Conservation (phyloP, 1,140 invertebrate species). For the Cherax destructor region DNA sequence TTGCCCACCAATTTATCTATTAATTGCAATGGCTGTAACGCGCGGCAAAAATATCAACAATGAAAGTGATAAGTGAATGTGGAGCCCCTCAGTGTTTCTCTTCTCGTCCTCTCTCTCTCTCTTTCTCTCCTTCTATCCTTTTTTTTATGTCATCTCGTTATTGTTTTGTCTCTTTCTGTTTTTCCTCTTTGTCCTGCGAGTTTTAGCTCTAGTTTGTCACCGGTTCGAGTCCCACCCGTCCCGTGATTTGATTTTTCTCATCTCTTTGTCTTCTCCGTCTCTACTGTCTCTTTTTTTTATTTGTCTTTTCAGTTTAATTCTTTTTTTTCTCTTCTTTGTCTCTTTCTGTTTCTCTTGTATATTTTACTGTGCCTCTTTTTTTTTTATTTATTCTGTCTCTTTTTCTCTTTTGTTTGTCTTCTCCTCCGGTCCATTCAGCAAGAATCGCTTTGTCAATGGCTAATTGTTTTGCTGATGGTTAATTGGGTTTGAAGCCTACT, state of each 20-base stretch:
- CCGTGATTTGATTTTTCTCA: too few relatives aligned
- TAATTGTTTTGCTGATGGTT: too few relatives aligned
- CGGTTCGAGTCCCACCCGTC: too few relatives aligned
- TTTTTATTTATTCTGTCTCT: neutral
- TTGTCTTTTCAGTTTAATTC: too few relatives aligned
- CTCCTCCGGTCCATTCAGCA: too few relatives aligned
- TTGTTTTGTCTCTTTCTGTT: neutral
- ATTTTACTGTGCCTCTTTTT: neutral
- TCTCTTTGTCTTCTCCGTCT: too few relatives aligned
- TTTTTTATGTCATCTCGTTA: neutral
- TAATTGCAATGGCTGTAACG: neutral
- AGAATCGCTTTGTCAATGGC: too few relatives aligned
- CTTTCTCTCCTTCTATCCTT: neutral
- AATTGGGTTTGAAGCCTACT: too few relatives aligned
- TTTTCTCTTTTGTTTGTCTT: too few relatives aligned
- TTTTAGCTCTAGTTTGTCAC: too few relatives aligned
- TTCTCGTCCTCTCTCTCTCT: neutral
- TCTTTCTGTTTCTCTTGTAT: neutral
- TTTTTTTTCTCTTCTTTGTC: neutral
- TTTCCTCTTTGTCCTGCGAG: too few relatives aligned
- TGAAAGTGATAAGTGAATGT: neutral
- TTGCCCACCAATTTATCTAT: neutral
- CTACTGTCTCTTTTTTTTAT: too few relatives aligned
- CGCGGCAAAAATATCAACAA: neutral
- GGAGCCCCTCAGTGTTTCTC: neutral